These are phyloP conservation scores for Diadromus collaris DNA, from an alignment of 2,888 invertebrate genomes.

Conservation along the genomic window DNA sequence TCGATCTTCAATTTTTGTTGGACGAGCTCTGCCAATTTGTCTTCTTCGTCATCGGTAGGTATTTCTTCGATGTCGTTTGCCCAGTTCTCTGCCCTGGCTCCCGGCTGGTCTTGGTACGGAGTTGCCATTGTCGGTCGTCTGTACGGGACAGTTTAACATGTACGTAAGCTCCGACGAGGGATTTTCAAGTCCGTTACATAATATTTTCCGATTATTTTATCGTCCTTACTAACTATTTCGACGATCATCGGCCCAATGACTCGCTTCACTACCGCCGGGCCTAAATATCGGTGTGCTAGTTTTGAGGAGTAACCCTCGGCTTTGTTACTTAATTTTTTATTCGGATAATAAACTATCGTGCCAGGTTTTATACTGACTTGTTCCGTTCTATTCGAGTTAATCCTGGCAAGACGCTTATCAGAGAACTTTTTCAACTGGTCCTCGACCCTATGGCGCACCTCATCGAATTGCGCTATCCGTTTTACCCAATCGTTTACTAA, in stretches of 20 bases:
- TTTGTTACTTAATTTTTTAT: conserved; percentile 54
- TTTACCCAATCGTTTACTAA: conserved; percentile 37
- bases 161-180: neutral
- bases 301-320: conserved; percentile 53
- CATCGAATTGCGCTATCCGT: conserved; percentile 42
- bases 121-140: conserved; percentile 1
- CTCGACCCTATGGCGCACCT: conserved; percentile 49
- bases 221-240: conserved; percentile 41
- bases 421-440: conserved; percentile 27
- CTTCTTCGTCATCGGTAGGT: neutral
- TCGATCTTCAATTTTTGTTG: neutral
- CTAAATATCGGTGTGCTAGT: conserved; percentile 49
- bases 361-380: conserved; percentile 40
- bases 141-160: neutral
- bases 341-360: conserved; percentile 41
- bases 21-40: neutral
- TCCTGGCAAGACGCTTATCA: conserved; percentile 35
- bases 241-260: conserved; percentile 45
- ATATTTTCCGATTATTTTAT: conserved; percentile 20
- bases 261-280: conserved; percentile 43
- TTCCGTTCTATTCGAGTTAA: conserved; percentile 10
- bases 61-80: neutral
- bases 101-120: neutral
- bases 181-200: conserved; percentile 31
- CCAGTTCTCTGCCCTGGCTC: neutral